A percentile compares a stretch with the other conserved stretches of the same genome.
These are phyloP conservation scores for Stigmatopora argus DNA, from an alignment of 2,113 vertebrate species.

Conservation along the genomic window DNA sequence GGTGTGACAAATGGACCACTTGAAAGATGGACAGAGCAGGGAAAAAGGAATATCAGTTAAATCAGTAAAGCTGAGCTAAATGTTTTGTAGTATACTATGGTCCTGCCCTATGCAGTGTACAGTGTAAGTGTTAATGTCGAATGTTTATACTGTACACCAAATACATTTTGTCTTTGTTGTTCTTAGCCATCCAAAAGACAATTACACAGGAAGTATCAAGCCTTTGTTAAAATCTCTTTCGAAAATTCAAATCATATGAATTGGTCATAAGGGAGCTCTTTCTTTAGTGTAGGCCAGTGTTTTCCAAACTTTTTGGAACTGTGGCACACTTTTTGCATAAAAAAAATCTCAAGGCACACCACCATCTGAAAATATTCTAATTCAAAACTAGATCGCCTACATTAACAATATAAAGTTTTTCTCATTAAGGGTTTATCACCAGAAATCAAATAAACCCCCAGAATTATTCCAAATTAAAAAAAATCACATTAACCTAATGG, in stretches of 20 bases:
- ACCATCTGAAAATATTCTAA: no score
- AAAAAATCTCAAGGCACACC: no score
- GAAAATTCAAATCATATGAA: not conserved
- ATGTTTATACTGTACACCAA: not conserved
- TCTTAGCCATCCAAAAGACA: not conserved
- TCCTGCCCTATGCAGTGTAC: not conserved
- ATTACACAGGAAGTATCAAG: constrained; percentile 6
- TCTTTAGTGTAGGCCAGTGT: constrained; percentile 1
- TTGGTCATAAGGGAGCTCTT: constrained; percentile 5
- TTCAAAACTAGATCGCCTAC: no score
- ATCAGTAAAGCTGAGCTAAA: constrained; percentile 7
- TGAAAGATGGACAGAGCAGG: constrained; percentile 2
- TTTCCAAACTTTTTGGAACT: no score
- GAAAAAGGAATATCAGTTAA: constrained; percentile 3
- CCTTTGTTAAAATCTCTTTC: not conserved
- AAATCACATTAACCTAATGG: no score
- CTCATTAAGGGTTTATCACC: no score
- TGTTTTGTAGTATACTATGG: not conserved
- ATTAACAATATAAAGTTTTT: no score
- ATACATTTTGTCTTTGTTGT: constrained; percentile 4
- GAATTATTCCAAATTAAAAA: no score
- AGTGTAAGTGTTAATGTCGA: not conserved
- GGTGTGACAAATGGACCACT: constrained; percentile 20
- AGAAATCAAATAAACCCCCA: no score
- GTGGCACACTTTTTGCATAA: no score